A percentile compares a stretch with the other conserved stretches of the same genome.
phyloP scores from a whole-genome alignment of 2,113 vertebrate species.

The Ageneiosus marmoratus region DNA sequence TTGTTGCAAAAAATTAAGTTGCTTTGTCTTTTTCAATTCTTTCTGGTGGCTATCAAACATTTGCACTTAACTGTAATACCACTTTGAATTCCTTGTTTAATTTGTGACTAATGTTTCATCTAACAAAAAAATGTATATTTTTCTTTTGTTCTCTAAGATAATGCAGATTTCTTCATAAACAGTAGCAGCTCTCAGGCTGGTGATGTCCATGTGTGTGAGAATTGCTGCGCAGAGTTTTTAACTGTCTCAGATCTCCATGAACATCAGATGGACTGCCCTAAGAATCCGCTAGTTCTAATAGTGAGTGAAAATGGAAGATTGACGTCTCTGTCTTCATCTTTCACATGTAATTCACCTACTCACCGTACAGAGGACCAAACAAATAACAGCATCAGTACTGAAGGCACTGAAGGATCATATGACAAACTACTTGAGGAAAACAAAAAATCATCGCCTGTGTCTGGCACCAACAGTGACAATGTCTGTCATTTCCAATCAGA shows the following conservation, averaged over 20 bases:
- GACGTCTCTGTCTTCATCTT: slow-evolving; percentile 83
- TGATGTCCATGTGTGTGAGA: slow-evolving; percentile 92
- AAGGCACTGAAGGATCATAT: slow-evolving; percentile 82
- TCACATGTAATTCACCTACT: slow-evolving; percentile 82
- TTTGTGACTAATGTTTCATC: not conserved
- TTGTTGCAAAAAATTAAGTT: not conserved
- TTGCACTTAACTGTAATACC: not conserved
- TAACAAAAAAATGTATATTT: not conserved
- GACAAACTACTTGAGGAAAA: slow-evolving; percentile 76
- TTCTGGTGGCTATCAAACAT: not conserved
- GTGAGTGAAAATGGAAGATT: slow-evolving; percentile 84
- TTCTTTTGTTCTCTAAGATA: slow-evolving; percentile 77
- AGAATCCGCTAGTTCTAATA: slow-evolving; percentile 97
- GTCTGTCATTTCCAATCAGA: slow-evolving; percentile 2
- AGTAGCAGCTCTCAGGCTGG: slow-evolving; percentile 83
- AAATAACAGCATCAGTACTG: slow-evolving; percentile 84
- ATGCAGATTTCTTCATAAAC: slow-evolving; percentile 82
- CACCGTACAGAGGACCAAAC: slow-evolving; percentile 86
- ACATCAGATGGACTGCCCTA: slow-evolving; percentile 97
- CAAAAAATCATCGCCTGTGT: slow-evolving; percentile 89
- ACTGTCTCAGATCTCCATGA: slow-evolving; percentile 92
- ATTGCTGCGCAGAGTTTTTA: slow-evolving; percentile 98
- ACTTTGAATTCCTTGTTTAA: not conserved
- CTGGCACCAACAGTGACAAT: slow-evolving; percentile 59
- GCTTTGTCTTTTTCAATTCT: not conserved